phyloP scores from a whole-genome alignment of 2,113 vertebrate species.

The Megaleporinus macrocephalus region DNA sequence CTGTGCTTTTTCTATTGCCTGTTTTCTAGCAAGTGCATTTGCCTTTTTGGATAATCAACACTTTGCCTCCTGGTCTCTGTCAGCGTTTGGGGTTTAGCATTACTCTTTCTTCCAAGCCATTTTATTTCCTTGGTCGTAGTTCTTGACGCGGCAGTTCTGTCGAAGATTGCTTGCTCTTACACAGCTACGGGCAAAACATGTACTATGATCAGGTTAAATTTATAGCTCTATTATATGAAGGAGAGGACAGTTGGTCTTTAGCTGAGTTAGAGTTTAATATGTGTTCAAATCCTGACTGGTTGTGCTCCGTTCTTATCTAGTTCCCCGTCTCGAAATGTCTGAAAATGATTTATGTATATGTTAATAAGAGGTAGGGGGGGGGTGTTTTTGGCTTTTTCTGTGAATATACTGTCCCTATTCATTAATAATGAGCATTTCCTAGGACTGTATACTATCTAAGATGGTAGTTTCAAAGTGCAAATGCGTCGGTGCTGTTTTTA shows the following conservation, averaged over 20 bases:
- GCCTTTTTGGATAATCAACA: not conserved
- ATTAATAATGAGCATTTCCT: conserved; percentile 37
- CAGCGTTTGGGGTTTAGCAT: not conserved
- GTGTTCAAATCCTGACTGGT: conserved; percentile 2
- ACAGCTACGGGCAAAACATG: not conserved
- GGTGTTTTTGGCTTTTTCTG: conserved; percentile 4
- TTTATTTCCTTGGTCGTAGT: not conserved
- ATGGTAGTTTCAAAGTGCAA: conserved; percentile 12
- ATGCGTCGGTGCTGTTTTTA: conserved; percentile 31
- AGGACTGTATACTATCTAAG: conserved; percentile 2
- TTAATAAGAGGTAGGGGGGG: not conserved
- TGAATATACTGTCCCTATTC: conserved; percentile 27
- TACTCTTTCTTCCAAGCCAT: not conserved
- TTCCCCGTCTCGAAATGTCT: not conserved
- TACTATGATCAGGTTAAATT: not conserved
- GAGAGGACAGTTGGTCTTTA: not conserved
- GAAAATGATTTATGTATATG: conserved; percentile 22
- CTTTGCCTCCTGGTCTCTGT: not conserved
- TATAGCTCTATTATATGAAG: not conserved
- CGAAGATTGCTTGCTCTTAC: not conserved
- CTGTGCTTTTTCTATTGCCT: not conserved
- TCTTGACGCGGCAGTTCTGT: not conserved
- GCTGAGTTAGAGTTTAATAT: not conserved
- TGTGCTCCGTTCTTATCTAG: not conserved
- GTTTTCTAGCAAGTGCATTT: not conserved